Evolutionary conservation across 1,140 invertebrate species (phyloP).

Genomic region (Sycophila sp.): DNA sequence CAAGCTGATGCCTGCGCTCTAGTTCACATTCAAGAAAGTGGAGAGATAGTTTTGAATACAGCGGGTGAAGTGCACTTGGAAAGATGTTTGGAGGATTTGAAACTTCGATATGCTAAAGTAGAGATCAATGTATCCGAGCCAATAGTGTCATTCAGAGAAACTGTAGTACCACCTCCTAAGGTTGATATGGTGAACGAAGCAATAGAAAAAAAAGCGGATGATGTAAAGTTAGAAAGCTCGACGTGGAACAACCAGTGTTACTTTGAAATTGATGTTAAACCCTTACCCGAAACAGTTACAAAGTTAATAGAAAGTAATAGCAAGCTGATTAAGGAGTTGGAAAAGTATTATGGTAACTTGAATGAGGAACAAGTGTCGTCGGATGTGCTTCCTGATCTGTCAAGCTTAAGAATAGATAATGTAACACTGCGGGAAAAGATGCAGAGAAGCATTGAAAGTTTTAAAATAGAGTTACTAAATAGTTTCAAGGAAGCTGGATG

Average conservation of each 20-base stretch:
- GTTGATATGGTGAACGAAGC: constrained; percentile 91
- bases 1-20: constrained; percentile 95
- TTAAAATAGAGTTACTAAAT: constrained; percentile 73
- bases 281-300: constrained; percentile 80
- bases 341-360: constrained; percentile 60
- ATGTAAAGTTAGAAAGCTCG: constrained; percentile 68
- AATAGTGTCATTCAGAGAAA: constrained; percentile 96
- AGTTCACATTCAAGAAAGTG: constrained; percentile 90
- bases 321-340: constrained; percentile 70
- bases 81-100: constrained; percentile 90
- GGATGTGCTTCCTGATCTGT: constrained; percentile 38
- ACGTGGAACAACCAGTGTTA: constrained; percentile 78
- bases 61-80: constrained; percentile 98
- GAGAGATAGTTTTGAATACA: constrained; percentile 95
- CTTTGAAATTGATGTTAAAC: constrained; percentile 81
- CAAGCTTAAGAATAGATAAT: constrained; percentile 44
- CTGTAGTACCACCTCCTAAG: constrained; percentile 84
- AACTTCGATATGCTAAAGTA: constrained; percentile 85
- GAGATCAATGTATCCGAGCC: constrained; percentile 91
- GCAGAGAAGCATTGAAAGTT: constrained; percentile 68
- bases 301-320: constrained; percentile 74
- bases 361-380: constrained; percentile 45
- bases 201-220: constrained; percentile 72
- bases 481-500: constrained; percentile 71
- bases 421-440: constrained; percentile 65